Evolutionary conservation across 2,797 vertebrate species (phyloP), one percentile per base, ranked within the genome.

Genomic region (Notolepis coatsorum): DNA sequence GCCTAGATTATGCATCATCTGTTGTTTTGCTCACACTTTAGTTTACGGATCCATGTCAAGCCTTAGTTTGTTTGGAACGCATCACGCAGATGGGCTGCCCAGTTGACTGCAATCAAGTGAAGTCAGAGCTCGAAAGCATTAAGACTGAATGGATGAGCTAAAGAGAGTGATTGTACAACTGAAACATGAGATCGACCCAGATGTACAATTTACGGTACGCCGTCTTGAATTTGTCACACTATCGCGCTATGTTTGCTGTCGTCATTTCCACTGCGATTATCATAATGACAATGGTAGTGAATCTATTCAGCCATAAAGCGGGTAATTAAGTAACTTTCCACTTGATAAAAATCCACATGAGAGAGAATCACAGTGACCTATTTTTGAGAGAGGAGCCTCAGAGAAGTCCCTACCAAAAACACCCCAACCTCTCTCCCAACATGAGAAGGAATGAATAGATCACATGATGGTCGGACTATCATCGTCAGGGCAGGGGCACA

Each of bases 1-100:
- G 79, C 81, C 81, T 65, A 75, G 63, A 82, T 75, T 80, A 65
- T 84, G 73, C 63, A 68, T 66, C 68, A 66, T 81, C 58, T 78
- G 80, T 83, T n/a, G n/a, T 82, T 70, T 78, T 88, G 91, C 88
- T 89, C 91, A 93, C 91, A 93, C 91, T 93, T 92, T 92, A 93
- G 88, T 93, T 93, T 90, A 93, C 78, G 92, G 93, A 93, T 93
- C 92, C 92, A 90, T 90, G 81, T 90, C 86, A 87, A 87, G 84
- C 86, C 81, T 87, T 90, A 84, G 78, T 79, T n/a, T 78, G 62
- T 84, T 77, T 86, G 80, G 73, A n/a, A 83, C 41, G 54, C 77
- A 84, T 86, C 79, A 68, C 84, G 85, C 82, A 80, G 70, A 81
- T 71, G 67, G 71, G 79, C 81, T 70, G 75, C 65, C 79, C 77